Percentiles rank a stretch among this genome's conserved stretches.
phyloP scores from a whole-genome alignment of 2,888 invertebrate genomes.

The Agriopis marginaria region DNA sequence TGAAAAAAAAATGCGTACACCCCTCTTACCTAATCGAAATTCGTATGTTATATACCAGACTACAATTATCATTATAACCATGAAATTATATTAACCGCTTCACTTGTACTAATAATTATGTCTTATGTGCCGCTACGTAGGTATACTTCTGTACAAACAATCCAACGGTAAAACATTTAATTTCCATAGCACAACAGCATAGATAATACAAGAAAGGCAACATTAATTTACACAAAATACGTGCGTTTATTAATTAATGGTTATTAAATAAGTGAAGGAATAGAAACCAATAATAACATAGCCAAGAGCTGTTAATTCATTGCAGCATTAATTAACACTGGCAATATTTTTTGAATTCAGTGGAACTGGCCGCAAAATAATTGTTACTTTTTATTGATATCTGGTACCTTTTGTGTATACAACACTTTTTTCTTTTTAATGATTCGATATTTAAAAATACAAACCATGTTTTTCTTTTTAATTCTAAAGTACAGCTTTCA shows the following conservation, averaged over 20 bases:
- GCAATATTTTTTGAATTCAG: slow-evolving; percentile 16
- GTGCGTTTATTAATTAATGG: slow-evolving; percentile 46
- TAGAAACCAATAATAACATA: slow-evolving; percentile 68
- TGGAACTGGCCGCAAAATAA: slow-evolving; percentile 15
- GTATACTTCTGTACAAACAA: background rate
- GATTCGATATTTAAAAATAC: slow-evolving; percentile 16
- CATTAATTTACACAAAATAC: slow-evolving; percentile 58
- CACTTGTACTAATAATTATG: too few species aligned
- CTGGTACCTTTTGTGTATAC: background rate
- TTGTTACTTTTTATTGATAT: slow-evolving; percentile 9
- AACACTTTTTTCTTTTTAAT: slow-evolving; percentile 6
- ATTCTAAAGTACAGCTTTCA: slow-evolving; percentile 60
- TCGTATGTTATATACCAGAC: too few species aligned
- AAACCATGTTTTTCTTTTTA: slow-evolving; percentile 35
- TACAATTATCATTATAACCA: background rate
- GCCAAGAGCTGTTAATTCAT: slow-evolving; percentile 70
- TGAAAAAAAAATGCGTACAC: too few species aligned
- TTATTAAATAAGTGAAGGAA: slow-evolving; percentile 34
- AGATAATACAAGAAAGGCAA: slow-evolving; percentile 56
- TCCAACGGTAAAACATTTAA: slow-evolving; percentile 3
- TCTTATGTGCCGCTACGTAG: too few species aligned
- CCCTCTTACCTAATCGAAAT: too few species aligned
- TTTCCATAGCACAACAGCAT: slow-evolving; percentile 44
- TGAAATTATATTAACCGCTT: background rate
- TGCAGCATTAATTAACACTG: slow-evolving; percentile 34